phyloP scores from a whole-genome alignment of 2,888 invertebrate genomes.

The Cheiracanthium punctorium region DNA sequence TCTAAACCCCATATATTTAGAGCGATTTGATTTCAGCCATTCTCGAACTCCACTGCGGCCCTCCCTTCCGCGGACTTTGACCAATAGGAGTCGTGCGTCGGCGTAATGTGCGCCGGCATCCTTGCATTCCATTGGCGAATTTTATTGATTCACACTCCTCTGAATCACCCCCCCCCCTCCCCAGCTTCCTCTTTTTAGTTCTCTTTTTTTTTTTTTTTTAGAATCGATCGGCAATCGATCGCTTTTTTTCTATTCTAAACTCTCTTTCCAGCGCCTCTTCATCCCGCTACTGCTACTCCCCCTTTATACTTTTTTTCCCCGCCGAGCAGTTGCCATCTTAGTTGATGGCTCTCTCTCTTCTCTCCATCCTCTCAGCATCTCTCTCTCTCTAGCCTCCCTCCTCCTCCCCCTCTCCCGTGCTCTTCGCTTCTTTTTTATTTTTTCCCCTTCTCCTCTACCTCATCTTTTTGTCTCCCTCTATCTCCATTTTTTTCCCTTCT shows the following conservation, averaged over 20 bases:
- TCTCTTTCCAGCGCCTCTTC: constrained; percentile 30
- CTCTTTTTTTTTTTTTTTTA: constrained; percentile 50
- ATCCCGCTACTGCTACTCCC: not conserved
- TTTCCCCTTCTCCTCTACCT: too few relatives aligned
- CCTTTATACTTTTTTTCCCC: constrained; percentile 19
- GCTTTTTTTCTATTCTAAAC: constrained; percentile 69
- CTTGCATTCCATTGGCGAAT: constrained; percentile 49
- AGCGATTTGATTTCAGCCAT: constrained; percentile 69
- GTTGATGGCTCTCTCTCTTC: constrained; percentile 68
- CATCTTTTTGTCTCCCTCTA: constrained; percentile 60
- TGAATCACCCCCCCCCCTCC: constrained; percentile 47
- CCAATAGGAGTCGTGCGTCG: constrained; percentile 59
- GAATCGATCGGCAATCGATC: constrained; percentile 67
- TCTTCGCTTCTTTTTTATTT: constrained; percentile 60
- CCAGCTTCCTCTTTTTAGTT: constrained; percentile 30
- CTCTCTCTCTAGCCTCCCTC: constrained; percentile 1
- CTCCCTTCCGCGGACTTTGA: constrained; percentile 32
- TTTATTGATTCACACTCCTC: constrained; percentile 28
- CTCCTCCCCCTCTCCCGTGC: constrained; percentile 30
- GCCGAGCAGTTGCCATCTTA: constrained; percentile 60
- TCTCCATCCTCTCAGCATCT: constrained; percentile 30
- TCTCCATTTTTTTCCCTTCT: not conserved
- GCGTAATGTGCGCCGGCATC: constrained; percentile 51
- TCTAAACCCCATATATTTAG: constrained; percentile 69
- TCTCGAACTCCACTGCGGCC: constrained; percentile 43